Conservation (phyloP, 64 coral and sea anemone species). For the Orbicella faveolata region DNA sequence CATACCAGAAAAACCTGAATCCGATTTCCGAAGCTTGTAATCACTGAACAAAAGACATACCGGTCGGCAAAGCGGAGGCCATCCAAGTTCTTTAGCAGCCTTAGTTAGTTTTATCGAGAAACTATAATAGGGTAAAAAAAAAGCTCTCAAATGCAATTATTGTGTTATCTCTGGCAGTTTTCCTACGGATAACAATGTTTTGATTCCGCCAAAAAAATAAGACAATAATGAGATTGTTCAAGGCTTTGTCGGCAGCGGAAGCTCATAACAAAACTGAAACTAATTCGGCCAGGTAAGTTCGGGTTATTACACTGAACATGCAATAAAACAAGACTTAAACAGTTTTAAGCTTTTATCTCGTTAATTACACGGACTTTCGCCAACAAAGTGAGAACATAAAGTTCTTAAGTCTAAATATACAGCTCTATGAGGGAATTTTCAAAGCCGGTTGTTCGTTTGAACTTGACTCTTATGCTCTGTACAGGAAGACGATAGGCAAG, state of each 20-base stretch:
- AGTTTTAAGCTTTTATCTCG: neutral
- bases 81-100: too few species aligned
- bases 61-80: neutral
- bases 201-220: neutral
- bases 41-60: neutral
- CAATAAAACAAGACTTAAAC: slow-evolving; percentile 19
- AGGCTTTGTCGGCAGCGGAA: neutral
- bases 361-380: slow-evolving; percentile 9
- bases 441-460: neutral
- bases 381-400: neutral
- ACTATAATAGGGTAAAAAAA: neutral
- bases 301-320: neutral
- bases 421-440: neutral
- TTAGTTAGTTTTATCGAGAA: neutral
- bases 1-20: neutral
- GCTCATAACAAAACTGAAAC: neutral
- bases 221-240: slow-evolving; percentile 4
- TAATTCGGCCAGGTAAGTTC: neutral
- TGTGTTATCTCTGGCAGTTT: neutral
- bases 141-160: slow-evolving; percentile 9
- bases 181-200: slow-evolving; percentile 20
- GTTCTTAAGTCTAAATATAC: neutral
- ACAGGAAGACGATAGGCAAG: too few species aligned
- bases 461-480: too few species aligned
- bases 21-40: neutral